Percentiles rank a stretch among this genome's conserved stretches.
Evolutionary conservation across 2,113 vertebrate species (phyloP).

Genomic region (Silurus asotus): DNA sequence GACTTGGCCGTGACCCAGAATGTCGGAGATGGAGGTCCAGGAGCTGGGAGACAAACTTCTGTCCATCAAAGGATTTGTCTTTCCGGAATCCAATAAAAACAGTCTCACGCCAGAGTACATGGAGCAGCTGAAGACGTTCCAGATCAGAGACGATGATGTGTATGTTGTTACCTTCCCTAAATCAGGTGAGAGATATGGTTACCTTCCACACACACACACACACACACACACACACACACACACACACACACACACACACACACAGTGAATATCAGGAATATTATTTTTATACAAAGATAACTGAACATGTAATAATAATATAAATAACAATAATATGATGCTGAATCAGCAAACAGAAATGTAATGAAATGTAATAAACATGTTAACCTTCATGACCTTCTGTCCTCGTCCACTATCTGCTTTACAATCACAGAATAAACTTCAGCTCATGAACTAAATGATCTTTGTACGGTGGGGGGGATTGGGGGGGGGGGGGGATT

Average conservation of each 20-base stretch:
- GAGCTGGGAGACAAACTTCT: conserved; percentile 47
- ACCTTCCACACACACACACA: background rate
- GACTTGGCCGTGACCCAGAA: background rate
- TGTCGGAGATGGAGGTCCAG: conserved; percentile 54
- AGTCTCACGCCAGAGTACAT: conserved; percentile 38
- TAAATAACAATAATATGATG: background rate
- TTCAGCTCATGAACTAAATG: background rate
- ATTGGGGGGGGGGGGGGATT: too few species aligned
- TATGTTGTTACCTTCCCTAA: conserved; percentile 65
- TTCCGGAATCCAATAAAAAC: background rate
- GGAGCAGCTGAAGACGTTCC: conserved; percentile 60
- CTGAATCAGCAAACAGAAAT: background rate
- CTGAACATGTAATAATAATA: too few species aligned
- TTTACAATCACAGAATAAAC: background rate
- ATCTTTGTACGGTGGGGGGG: background rate
- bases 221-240: conserved; percentile 3
- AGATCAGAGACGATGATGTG: conserved; percentile 65
- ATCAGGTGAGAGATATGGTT: conserved; percentile 60
- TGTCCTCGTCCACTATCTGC: background rate
- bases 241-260: too few species aligned
- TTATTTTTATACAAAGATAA: background rate
- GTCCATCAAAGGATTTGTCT: conserved; percentile 56
- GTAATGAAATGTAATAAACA: background rate
- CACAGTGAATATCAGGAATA: background rate
- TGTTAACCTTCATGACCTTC: too few species aligned